phyloP scores from a whole-genome alignment of 2,888 invertebrate species.

The Prosapia bicincta region DNA sequence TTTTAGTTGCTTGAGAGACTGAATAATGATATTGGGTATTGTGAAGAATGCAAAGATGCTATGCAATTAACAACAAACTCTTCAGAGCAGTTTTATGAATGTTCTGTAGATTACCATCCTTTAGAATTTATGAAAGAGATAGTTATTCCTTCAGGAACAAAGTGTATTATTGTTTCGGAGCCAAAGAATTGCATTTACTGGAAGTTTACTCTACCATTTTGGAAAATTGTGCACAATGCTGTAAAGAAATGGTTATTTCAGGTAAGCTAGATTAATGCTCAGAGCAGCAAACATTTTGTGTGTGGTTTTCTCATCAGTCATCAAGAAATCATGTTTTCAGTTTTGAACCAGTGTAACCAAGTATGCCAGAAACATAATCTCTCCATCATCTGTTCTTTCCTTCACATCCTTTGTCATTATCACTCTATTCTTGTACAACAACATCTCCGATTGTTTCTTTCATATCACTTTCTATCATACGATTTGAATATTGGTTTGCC shows the following conservation, averaged over 20 bases:
- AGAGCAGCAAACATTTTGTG: too few species aligned
- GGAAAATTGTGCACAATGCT: slow-evolving; percentile 4
- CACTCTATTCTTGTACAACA: too few species aligned
- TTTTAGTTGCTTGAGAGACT: slow-evolving; percentile 18
- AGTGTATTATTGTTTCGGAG: slow-evolving; percentile 3
- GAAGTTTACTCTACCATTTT: slow-evolving; percentile 21
- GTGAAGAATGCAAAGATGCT: slow-evolving; percentile 8
- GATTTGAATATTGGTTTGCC: too few species aligned
- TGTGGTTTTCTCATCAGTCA: too few species aligned
- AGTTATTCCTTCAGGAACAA: slow-evolving; percentile 22
- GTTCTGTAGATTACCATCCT: slow-evolving; percentile 11
- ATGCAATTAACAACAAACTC: slow-evolving; percentile 8
- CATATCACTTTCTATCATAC: too few species aligned
- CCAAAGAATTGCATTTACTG: slow-evolving; percentile 9
- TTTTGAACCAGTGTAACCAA: too few species aligned
- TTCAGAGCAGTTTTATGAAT: slow-evolving; percentile 13
- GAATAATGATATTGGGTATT: slow-evolving; percentile 11
- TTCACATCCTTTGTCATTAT: too few species aligned
- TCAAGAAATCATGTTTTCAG: too few species aligned
- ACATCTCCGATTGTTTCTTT: too few species aligned
- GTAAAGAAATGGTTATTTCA: background rate
- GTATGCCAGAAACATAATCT: too few species aligned
- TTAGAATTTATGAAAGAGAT: slow-evolving; percentile 1
- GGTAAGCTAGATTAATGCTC: too few species aligned
- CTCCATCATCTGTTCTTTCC: too few species aligned